Evolutionary conservation across 1,140 invertebrate species (phyloP).

Genomic region (Phocides pigmalion): DNA sequence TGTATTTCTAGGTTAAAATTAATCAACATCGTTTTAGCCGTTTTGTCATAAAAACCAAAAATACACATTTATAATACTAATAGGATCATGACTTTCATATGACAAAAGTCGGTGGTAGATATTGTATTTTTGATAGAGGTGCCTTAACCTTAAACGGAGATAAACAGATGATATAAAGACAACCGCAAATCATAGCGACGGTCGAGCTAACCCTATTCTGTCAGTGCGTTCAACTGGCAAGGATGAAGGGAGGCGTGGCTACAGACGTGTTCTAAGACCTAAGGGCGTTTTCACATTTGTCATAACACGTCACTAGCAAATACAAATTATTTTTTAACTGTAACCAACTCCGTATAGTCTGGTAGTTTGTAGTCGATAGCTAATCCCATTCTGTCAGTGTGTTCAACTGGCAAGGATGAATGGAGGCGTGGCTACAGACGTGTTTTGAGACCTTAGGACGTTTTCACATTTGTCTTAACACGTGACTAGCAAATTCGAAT

Average conservation of each 20-base stretch:
- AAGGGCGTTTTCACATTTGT: constrained; percentile 1
- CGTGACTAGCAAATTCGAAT: background rate
- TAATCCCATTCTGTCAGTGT: background rate
- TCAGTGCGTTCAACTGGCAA: constrained; percentile 7
- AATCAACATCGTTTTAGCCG: no score
- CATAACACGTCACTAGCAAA: background rate
- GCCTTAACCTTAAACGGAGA: background rate
- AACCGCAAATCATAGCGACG: background rate
- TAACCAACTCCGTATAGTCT: no score
- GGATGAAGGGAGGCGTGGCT: constrained; percentile 2
- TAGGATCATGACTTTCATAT: no score
- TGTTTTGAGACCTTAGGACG: background rate
- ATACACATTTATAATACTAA: no score
- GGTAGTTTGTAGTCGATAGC: no score
- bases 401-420: background rate
- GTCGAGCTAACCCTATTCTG: background rate
- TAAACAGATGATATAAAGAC: background rate
- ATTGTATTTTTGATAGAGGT: no score
- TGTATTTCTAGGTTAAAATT: no score
- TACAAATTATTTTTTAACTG: no score
- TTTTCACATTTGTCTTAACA: background rate
- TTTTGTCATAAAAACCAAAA: no score
- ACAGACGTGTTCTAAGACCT: background rate
- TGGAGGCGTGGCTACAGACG: constrained; percentile 2
- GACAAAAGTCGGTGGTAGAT: no score